Evolutionary conservation across 1,140 invertebrate species (phyloP), one percentile per base, ranked within the genome.

Genomic region (Tetranychus cinnabarinus): DNA sequence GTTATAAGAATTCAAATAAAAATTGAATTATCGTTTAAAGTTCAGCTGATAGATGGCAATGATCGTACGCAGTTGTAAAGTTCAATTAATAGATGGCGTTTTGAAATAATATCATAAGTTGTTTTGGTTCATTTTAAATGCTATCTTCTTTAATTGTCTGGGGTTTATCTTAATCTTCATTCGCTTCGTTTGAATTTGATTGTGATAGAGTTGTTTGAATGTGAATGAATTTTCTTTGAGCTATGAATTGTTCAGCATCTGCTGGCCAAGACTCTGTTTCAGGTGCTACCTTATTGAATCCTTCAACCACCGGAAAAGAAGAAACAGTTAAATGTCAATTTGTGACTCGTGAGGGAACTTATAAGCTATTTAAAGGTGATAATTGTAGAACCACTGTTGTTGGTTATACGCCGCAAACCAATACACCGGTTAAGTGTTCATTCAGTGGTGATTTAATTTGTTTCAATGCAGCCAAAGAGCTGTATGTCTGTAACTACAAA

Each of bases 401-500:
- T 61, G 85, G 70, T 56, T 75, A 71, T 66, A 74, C 71, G 66
- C 70, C 64, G 34, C 59, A 56, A 81, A 83, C 67, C 62, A 83
- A 80, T 72, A 83, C 80, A 66, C 85, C 85, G 66, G 88, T 92
- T 54, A 82, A 84, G 69, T 84, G 92, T 64, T 92, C 88, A 23
- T 23, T 37, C 10, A 33, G 33, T 56, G 33, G n/a, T 23, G 88
- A 93, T 71, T 79, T 86, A 68, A 89, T 98, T 72, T 96, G 91
- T 75, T 95, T 97, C 74, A 97, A 97, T 76, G 85, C 93, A 72
- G 93, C 91, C 61, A 84, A 89, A 69, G 93, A 97, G 75, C 77
- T 97, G 10, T 97, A 90, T 78, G 85, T 97, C 69, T 97, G 95
- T 76, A 83, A 88, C 65, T 98, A 93, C 75, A 86, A 87, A 73